Conservation (phyloP, 1,140 invertebrate genomes). For the Medauroidea extradentata region DNA sequence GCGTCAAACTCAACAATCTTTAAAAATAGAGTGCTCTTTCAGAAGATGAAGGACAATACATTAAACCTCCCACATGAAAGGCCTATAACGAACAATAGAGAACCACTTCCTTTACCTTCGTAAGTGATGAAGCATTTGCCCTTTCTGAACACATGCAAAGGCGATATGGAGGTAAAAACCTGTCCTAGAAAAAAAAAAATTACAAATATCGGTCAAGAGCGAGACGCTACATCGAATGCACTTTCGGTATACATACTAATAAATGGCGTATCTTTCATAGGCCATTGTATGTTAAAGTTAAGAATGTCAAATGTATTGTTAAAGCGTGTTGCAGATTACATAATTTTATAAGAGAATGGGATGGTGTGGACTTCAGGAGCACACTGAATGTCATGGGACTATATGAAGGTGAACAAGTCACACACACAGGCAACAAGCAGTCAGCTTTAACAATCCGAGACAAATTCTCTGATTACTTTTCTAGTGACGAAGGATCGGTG, state of each 20-base stretch:
- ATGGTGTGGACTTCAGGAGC: too few species aligned
- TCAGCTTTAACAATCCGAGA: too few species aligned
- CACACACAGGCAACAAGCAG: too few species aligned
- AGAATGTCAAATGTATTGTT: constrained; percentile 14
- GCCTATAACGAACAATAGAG: constrained; percentile 18
- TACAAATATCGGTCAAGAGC: constrained; percentile 43
- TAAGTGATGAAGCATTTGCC: constrained; percentile 46
- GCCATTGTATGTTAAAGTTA: constrained; percentile 22
- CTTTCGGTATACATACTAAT: constrained; percentile 29
- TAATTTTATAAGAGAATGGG: too few species aligned
- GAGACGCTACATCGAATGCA: constrained; percentile 32
- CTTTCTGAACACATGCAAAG: constrained; percentile 40
- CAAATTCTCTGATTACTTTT: too few species aligned
- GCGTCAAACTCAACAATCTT: constrained; percentile 21
- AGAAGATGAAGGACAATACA: constrained; percentile 13
- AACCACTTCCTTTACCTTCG: constrained; percentile 28
- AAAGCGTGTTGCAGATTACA: background rate
- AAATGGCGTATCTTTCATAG: constrained; percentile 31
- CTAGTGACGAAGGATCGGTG: too few species aligned
- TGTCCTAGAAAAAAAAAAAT: constrained; percentile 31
- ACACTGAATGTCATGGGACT: too few species aligned
- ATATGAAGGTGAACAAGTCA: too few species aligned
- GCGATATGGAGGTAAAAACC: constrained; percentile 35
- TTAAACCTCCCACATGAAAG: constrained; percentile 18
- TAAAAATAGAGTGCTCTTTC: constrained; percentile 24